A percentile compares a stretch with the other conserved stretches of the same genome.
Conservation (phyloP, 2,113 vertebrate species). For the Lagopus muta region DNA sequence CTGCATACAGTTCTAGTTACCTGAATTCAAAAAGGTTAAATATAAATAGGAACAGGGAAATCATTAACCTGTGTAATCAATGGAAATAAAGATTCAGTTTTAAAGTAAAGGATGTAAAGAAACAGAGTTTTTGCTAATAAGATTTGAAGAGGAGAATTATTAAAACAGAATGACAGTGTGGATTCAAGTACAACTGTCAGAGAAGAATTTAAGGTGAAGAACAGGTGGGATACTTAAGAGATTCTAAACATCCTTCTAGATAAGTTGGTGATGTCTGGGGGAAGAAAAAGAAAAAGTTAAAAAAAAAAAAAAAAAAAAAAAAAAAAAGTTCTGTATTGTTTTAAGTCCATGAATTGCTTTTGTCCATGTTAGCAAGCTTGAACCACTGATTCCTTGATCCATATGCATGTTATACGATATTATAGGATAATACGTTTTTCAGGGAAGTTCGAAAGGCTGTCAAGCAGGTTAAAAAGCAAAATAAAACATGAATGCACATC, state of each 20-base stretch:
- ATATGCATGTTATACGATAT: not conserved
- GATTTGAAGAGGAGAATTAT: not conserved
- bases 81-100: not conserved
- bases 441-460: not conserved
- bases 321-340: not conserved
- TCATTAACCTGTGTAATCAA: not conserved
- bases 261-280: not conserved
- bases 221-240: not conserved
- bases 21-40: not conserved
- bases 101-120: not conserved
- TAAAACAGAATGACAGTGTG: not conserved
- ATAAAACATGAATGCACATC: not conserved
- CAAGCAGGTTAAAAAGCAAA: not conserved
- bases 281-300: not conserved
- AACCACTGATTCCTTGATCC: not conserved
- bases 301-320: not conserved
- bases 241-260: not conserved
- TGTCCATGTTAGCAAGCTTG: not conserved
- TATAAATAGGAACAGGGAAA: not conserved
- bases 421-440: not conserved
- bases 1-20: not conserved
- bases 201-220: not conserved
- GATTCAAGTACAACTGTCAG: fast-evolving
- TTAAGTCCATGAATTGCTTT: not conserved
- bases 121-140: not conserved